A percentile compares a stretch with the other conserved stretches of the same genome.
Evolutionary conservation across 2,888 invertebrate species (phyloP).

Genomic region (Machimus atricapillus): DNA sequence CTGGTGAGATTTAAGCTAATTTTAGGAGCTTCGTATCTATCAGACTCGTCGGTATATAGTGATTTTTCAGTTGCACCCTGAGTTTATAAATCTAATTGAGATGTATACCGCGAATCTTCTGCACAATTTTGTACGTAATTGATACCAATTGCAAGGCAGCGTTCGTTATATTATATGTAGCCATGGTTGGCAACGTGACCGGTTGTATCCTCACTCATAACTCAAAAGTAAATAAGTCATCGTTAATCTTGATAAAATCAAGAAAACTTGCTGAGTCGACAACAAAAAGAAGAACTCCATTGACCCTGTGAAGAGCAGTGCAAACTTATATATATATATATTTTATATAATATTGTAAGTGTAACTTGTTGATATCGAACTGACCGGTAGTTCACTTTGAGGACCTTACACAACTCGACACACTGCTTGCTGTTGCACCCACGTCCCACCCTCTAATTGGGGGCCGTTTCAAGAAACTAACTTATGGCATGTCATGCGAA

Average conservation of each 20-base stretch:
- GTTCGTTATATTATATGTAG: neutral
- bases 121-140: neutral
- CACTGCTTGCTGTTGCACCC: neutral
- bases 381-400: conserved; percentile 4
- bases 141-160: neutral
- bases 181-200: neutral
- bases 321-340: neutral
- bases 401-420: neutral
- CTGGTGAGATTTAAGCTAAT: no score
- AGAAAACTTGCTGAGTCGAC: neutral
- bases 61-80: no score
- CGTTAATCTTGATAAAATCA: conserved; percentile 11
- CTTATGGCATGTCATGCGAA: neutral
- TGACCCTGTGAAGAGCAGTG: neutral
- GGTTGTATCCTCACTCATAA: neutral
- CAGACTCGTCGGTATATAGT: no score
- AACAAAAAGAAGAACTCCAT: neutral
- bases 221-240: neutral
- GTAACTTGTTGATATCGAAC: conserved; percentile 21
- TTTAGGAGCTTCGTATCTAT: no score
- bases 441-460: no score
- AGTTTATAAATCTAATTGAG: neutral
- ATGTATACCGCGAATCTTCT: neutral
- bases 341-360: neutral
- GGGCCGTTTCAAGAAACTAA: neutral